These are phyloP conservation scores for Tenthredo distinguenda DNA, from an alignment of 2,888 invertebrate genomes.

Conservation along the genomic window DNA sequence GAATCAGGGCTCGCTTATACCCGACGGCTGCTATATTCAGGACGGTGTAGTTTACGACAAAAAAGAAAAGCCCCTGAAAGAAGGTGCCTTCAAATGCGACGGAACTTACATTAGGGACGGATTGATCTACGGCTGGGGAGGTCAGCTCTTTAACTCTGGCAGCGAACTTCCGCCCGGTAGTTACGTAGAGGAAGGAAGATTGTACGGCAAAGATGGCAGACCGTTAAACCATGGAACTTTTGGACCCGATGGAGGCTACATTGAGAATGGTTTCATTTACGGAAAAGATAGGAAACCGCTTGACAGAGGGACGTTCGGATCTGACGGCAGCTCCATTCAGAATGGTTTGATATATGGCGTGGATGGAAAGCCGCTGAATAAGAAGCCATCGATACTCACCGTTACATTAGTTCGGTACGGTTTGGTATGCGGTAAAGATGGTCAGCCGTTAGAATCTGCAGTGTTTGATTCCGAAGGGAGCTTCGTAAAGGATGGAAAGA, in stretches of 20 bases:
- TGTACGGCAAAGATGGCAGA: slow-evolving; percentile 72
- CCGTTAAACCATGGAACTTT: slow-evolving; percentile 73
- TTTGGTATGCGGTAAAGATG: slow-evolving; percentile 70
- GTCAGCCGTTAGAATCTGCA: slow-evolving; percentile 70
- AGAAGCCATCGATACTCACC: slow-evolving; percentile 66
- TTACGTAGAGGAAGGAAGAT: slow-evolving; percentile 71
- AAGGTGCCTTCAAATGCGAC: slow-evolving; percentile 72
- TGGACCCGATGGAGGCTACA: slow-evolving; percentile 70
- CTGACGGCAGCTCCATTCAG: slow-evolving; percentile 71
- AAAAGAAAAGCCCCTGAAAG: slow-evolving; percentile 69
- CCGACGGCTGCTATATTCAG: slow-evolving; percentile 73
- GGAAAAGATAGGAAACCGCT: slow-evolving; percentile 70
- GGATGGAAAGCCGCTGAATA: slow-evolving; percentile 69
- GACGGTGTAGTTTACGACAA: slow-evolving; percentile 71
- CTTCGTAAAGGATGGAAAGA: slow-evolving; percentile 70
- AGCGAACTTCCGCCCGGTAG: slow-evolving; percentile 69
- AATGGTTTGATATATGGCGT: slow-evolving; percentile 70
- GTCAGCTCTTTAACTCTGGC: slow-evolving; percentile 71
- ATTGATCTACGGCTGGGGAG: slow-evolving; percentile 73
- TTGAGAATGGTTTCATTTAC: slow-evolving; percentile 72
- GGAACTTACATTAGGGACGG: slow-evolving; percentile 74
- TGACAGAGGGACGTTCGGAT: slow-evolving; percentile 70
- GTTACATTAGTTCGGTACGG: slow-evolving; percentile 72
- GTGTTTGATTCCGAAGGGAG: slow-evolving; percentile 70
- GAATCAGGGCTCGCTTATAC: slow-evolving; percentile 70